These are phyloP conservation scores for Myiotriccus ornatus DNA, from an alignment of 2,797 vertebrate genomes.

Conservation along the genomic window DNA sequence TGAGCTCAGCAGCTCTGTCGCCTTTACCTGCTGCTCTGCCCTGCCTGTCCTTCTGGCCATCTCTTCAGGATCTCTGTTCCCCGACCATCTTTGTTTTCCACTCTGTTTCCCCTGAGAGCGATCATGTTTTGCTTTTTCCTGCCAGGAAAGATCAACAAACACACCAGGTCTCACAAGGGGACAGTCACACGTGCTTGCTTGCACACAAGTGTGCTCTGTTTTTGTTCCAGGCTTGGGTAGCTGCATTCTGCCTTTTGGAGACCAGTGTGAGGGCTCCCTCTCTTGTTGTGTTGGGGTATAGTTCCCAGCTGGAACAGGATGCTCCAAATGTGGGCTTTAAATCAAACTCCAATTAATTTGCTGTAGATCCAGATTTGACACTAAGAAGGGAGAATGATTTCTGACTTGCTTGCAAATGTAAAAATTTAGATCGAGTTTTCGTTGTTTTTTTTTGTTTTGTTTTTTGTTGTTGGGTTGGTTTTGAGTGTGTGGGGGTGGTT, in stretches of 20 bases:
- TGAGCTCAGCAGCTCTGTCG: neutral
- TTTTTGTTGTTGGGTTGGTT: neutral
- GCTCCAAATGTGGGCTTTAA: neutral
- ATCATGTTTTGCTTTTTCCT: neutral
- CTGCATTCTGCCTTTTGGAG: neutral
- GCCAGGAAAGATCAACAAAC: neutral
- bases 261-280: conserved; percentile 46
- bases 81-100: neutral
- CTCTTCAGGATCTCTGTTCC: neutral
- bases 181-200: neutral
- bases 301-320: neutral
- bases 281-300: conserved; percentile 6
- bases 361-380: neutral
- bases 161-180: neutral
- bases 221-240: neutral
- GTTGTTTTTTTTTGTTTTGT: neutral
- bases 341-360: neutral
- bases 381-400: neutral
- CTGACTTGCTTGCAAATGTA: no score
- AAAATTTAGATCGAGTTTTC: neutral
- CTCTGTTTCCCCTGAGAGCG: neutral
- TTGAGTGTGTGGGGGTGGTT: neutral
- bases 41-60: neutral
- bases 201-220: neutral
- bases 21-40: neutral